Conservation (phyloP, 2,888 invertebrate genomes). For the Oegoconia quadripuncta region DNA sequence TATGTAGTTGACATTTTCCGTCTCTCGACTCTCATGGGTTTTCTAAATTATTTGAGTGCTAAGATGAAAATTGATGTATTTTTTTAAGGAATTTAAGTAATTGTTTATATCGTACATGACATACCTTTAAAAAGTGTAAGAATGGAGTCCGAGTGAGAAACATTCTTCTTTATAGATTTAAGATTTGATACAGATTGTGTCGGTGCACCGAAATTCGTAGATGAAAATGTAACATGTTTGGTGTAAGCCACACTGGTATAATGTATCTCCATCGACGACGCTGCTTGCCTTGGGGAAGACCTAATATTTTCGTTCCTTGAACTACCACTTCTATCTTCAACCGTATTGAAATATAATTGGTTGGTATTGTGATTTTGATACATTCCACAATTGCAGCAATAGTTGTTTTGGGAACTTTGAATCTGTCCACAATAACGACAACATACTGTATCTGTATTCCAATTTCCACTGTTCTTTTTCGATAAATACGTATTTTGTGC, state of each 20-base stretch:
- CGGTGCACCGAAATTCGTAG: constrained; percentile 27
- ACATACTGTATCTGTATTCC: too few species aligned
- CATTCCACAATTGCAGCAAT: constrained; percentile 1
- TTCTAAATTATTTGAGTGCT: too few species aligned
- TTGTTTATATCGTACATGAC: neutral
- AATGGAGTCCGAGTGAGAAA: constrained; percentile 31
- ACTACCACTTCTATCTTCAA: neutral
- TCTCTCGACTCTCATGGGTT: too few species aligned
- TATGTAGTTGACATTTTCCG: too few species aligned
- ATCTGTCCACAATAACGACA: neutral
- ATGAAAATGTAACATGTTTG: constrained; percentile 41
- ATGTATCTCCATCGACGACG: constrained; percentile 48
- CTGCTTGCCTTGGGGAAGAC: constrained; percentile 24
- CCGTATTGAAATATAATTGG: constrained; percentile 7
- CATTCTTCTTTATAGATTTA: constrained; percentile 11
- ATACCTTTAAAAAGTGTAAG: constrained; percentile 59
- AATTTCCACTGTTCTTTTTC: too few species aligned
- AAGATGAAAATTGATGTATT: neutral
- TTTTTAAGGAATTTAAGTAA: constrained; percentile 4
- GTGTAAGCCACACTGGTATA: constrained; percentile 36
- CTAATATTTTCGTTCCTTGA: neutral
- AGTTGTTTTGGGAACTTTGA: neutral
- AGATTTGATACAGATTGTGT: neutral
- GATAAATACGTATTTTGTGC: too few species aligned
- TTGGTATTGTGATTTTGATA: neutral